Evolutionary conservation across 2,797 vertebrate genomes (phyloP).

Genomic region (Bryconaethiops microstoma): DNA sequence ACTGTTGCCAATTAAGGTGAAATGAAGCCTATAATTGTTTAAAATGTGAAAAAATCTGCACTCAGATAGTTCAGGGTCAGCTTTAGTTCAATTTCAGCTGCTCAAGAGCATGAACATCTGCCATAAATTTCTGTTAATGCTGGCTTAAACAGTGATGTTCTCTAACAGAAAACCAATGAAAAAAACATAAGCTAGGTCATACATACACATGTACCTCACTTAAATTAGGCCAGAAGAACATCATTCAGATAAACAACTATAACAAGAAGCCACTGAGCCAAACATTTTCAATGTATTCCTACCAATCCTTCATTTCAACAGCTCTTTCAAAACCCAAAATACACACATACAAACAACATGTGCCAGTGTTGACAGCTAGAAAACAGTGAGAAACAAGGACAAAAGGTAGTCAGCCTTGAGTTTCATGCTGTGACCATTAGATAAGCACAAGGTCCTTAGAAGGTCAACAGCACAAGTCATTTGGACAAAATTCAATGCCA

Average conservation of each 20-base stretch:
- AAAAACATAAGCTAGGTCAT: background rate
- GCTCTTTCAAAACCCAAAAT: background rate
- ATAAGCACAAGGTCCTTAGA: conserved; percentile 19
- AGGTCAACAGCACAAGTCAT: background rate
- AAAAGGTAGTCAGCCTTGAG: background rate
- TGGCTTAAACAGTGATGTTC: background rate
- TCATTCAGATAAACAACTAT: background rate
- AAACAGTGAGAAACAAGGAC: background rate
- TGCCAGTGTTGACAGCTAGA: background rate
- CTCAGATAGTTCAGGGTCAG: background rate
- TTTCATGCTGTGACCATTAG: conserved; percentile 12
- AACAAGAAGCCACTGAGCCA: background rate
- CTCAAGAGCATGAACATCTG: background rate
- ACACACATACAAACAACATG: background rate
- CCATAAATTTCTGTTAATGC: background rate
- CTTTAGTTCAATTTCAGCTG: background rate
- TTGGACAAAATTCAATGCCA: background rate
- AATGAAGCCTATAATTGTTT: background rate
- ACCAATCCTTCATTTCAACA: background rate
- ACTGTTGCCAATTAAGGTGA: background rate
- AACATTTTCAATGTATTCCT: background rate
- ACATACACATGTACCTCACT: background rate
- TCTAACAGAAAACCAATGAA: background rate
- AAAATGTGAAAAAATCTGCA: background rate
- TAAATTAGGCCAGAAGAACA: background rate